Evolutionary conservation across 2,797 vertebrate species (phyloP), one percentile per base, ranked within the genome.

Genomic region (Catostomus latipinnis): DNA sequence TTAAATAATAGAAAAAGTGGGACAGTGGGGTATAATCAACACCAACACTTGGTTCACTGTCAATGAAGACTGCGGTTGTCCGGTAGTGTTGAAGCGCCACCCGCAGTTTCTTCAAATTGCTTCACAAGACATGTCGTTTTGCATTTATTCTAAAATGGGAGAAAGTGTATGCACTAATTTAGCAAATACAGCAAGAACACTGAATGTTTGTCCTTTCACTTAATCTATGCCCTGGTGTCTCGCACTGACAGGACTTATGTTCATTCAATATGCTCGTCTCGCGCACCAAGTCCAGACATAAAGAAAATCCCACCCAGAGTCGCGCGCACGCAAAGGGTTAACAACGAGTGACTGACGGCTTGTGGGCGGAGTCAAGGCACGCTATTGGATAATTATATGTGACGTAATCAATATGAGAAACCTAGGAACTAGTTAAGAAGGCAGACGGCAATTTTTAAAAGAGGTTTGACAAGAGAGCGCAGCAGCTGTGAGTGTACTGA

Each of bases 371-470:
- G 88, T 18, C 73, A 34, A 7, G 11, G 2, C 54, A 78, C 1
- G 8, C 89, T 88, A 96, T 96, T 96, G 95, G 96, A 83, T 76
- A 86, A 86, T 75, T 22, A 14, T 6, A 6, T 83, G 90, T 92
- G 91, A 93, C 87, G 93, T 92, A 89, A 89, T 84, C 91, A 87
- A 86, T 86, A 90, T 88, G 89, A 89, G 87, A 88, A 92, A 90
- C 72, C 90, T 90, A 93, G 95, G 93, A 96, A 95, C 93, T 91
- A 93, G 93, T 94, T 92, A 91, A 93, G 92, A 91, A 90, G 89
- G 86, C 90, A 89, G 92, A 88, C 91, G 76, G 91, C 87, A 92
- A 92, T 89, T 95, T 94, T 90, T 22, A 80, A 82, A 87, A 85
- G 88, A 88, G 84, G 84, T 85, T 67, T 84, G 86, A 49, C 76